Evolutionary conservation across 2,113 vertebrate species (phyloP).

Genomic region (Ceratotherium simum): DNA sequence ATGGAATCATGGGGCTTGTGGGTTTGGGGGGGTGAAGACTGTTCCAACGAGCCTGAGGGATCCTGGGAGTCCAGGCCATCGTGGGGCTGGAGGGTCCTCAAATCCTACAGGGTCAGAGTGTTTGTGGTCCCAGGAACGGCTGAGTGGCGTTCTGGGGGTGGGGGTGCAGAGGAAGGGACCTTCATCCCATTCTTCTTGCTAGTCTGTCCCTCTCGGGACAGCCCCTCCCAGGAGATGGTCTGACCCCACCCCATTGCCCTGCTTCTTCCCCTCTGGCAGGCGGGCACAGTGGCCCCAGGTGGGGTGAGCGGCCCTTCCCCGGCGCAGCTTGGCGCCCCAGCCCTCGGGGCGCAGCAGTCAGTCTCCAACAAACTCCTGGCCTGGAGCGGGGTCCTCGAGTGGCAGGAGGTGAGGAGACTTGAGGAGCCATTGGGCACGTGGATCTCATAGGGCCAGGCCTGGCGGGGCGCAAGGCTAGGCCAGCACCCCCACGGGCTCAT

Average conservation of each 20-base stretch:
- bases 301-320: constrained; percentile 79
- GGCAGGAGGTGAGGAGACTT: constrained; percentile 92
- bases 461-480: neutral
- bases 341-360: constrained; percentile 85
- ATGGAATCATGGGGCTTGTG: accelerated
- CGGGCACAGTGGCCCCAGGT: constrained; percentile 73
- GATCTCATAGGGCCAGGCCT: neutral
- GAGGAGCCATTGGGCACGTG: accelerated
- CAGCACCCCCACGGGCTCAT: accelerated
- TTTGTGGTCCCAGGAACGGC: accelerated
- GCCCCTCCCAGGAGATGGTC: accelerated
- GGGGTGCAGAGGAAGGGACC: neutral
- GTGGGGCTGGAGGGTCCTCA: neutral
- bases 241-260: neutral
- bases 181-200: neutral
- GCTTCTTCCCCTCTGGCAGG: constrained; percentile 38
- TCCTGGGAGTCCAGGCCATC: neutral
- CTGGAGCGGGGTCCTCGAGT: constrained; percentile 95
- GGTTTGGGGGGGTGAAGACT: neutral
- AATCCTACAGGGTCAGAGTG: accelerated
- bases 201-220: neutral
- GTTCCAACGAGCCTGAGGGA: too few relatives aligned
- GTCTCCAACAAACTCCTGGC: constrained; percentile 94
- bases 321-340: constrained; percentile 84
- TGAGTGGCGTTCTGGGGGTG: accelerated